Conservation (phyloP, 2,888 invertebrate genomes). For the Phortica okadai region DNA sequence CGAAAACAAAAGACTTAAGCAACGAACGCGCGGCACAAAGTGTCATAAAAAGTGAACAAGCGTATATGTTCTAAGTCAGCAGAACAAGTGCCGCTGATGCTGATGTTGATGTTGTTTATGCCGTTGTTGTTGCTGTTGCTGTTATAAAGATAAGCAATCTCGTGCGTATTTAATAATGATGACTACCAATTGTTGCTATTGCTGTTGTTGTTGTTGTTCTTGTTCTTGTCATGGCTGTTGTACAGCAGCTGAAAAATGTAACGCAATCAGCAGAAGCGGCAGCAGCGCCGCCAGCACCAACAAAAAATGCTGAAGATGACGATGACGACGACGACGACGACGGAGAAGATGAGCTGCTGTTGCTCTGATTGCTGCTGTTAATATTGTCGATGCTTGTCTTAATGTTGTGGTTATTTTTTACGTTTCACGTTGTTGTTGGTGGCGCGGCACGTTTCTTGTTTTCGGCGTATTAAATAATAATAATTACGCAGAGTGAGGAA, state of each 20-base stretch:
- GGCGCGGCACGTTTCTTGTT: constrained; percentile 45
- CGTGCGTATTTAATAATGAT: constrained; percentile 21
- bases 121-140: background rate
- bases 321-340: background rate
- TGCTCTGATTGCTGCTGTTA: constrained; percentile 10
- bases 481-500: constrained; percentile 67
- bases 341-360: background rate
- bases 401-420: background rate
- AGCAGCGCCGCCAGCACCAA: background rate
- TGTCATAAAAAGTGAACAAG: constrained; percentile 10
- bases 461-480: constrained; percentile 66
- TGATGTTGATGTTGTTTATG: background rate
- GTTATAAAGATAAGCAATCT: background rate
- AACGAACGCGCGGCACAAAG: constrained; percentile 48
- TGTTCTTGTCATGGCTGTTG: background rate
- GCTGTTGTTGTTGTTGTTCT: background rate
- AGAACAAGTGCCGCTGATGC: constrained; percentile 6
- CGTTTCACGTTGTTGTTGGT: background rate
- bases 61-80: constrained; percentile 24
- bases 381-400: constrained; percentile 14
- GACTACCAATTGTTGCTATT: background rate
- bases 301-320: background rate
- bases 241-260: constrained; percentile 9
- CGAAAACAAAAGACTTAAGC: constrained; percentile 62
- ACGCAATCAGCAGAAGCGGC: background rate